These are phyloP conservation scores for Peromyscus maniculatus DNA, from an alignment of 2,113 vertebrate genomes.

Conservation along the genomic window DNA sequence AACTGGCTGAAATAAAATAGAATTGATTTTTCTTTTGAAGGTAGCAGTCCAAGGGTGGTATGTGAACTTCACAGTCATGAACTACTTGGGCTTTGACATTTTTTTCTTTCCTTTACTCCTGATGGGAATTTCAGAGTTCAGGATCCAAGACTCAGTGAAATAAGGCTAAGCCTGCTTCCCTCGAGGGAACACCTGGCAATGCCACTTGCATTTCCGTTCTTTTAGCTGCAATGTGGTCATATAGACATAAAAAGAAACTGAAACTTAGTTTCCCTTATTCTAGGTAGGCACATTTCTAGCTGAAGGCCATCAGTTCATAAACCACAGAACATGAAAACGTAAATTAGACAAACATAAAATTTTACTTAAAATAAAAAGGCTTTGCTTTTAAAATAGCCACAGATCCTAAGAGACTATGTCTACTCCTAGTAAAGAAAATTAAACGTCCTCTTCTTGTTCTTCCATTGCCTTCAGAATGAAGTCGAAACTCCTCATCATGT, in stretches of 20 bases:
- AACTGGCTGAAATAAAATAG: conserved; percentile 35
- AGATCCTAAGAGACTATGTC: neutral
- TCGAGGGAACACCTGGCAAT: neutral
- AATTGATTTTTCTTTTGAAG: conserved; percentile 1
- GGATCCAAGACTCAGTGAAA: neutral
- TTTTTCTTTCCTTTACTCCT: neutral
- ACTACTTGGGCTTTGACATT: neutral
- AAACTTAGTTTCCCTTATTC: conserved; percentile 19
- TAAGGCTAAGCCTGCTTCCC: conserved; percentile 9
- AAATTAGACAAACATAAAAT: conserved; percentile 8
- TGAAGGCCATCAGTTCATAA: conserved; percentile 5
- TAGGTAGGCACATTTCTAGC: neutral
- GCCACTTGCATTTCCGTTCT: neutral
- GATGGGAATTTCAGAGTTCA: neutral
- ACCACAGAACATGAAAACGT: neutral
- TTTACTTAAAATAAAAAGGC: neutral
- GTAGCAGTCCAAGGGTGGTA: neutral
- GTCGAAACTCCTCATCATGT: neutral
- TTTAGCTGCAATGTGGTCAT: neutral
- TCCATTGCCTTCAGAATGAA: neutral
- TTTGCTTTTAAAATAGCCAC: neutral
- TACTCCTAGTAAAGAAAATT: neutral
- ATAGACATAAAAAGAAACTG: conserved; percentile 23
- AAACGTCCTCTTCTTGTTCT: neutral
- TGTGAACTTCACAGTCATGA: neutral